Conservation (phyloP, 2,113 vertebrate genomes). For the Apus apus region DNA sequence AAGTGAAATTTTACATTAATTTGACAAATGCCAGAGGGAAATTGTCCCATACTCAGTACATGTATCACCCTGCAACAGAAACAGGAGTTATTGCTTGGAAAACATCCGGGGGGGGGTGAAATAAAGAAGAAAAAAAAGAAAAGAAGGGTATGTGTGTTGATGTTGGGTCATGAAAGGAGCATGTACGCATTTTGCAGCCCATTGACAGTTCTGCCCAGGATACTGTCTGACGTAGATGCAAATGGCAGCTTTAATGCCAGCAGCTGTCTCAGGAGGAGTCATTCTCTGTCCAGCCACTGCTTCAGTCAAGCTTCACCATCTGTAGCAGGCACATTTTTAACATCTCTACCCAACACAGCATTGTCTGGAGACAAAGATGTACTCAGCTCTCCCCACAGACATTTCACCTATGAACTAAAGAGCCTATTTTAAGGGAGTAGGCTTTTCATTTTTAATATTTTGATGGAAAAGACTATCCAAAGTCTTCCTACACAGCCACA, state of each 20-base stretch:
- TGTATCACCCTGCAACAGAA: background rate
- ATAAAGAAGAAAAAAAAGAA: background rate
- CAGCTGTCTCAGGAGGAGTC: background rate
- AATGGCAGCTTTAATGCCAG: background rate
- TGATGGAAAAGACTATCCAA: background rate
- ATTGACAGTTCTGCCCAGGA: background rate
- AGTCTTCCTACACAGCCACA: background rate
- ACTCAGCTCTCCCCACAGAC: background rate
- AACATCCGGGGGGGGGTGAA: background rate
- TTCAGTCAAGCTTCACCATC: background rate
- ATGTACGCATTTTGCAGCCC: background rate
- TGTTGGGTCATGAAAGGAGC: background rate
- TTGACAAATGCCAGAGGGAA: background rate
- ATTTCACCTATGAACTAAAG: background rate
- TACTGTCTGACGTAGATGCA: background rate
- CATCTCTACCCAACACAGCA: background rate
- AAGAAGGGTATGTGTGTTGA: background rate
- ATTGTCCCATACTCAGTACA: background rate
- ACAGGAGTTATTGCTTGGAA: background rate
- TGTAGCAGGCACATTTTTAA: fast-evolving
- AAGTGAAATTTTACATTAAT: background rate
- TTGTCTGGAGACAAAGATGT: fast-evolving
- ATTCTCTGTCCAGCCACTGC: background rate
- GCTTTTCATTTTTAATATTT: background rate
- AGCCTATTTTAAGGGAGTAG: background rate